These are phyloP conservation scores for Meiosimyza decipiens DNA, from an alignment of 2,888 invertebrate genomes.

Conservation along the genomic window DNA sequence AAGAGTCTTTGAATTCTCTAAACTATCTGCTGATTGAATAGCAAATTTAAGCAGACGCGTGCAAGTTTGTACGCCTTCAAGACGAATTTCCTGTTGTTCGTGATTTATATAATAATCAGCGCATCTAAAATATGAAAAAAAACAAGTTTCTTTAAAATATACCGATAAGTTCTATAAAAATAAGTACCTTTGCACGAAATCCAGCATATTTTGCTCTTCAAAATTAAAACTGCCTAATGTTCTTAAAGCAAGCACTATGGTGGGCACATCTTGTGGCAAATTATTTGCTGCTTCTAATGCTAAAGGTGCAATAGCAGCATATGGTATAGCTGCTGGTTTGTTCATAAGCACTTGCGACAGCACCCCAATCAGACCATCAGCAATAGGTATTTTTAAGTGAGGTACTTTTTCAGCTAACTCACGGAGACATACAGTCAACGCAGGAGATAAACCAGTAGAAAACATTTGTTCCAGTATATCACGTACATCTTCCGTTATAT, in stretches of 20 bases:
- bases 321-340: slow-evolving; percentile 78
- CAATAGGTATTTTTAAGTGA: slow-evolving; percentile 87
- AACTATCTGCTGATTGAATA: slow-evolving; percentile 71
- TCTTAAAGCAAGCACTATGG: slow-evolving; percentile 89
- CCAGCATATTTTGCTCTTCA: slow-evolving; percentile 89
- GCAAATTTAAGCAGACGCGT: slow-evolving; percentile 89
- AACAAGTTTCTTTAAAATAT: slow-evolving; percentile 3
- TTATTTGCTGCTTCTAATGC: slow-evolving; percentile 59
- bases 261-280: slow-evolving; percentile 76
- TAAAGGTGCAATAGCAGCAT: slow-evolving; percentile 66
- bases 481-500: slow-evolving; percentile 81
- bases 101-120: slow-evolving; percentile 91
- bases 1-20: slow-evolving; percentile 83
- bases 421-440: slow-evolving; percentile 89
- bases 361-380: slow-evolving; percentile 91
- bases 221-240: slow-evolving; percentile 93
- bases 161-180: not conserved
- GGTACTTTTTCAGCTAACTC: slow-evolving; percentile 92
- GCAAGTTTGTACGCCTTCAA: slow-evolving; percentile 96
- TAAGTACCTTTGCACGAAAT: slow-evolving; percentile 79
- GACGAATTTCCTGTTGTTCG: slow-evolving; percentile 89
- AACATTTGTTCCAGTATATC: slow-evolving; percentile 92
- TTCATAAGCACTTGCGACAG: slow-evolving; percentile 91
- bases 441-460: slow-evolving; percentile 88
- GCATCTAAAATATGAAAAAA: slow-evolving; percentile 70